A percentile compares a stretch with the other conserved stretches of the same genome.
These are phyloP conservation scores for Scopus umbretta DNA, from an alignment of 2,113 vertebrate species.

Conservation along the genomic window DNA sequence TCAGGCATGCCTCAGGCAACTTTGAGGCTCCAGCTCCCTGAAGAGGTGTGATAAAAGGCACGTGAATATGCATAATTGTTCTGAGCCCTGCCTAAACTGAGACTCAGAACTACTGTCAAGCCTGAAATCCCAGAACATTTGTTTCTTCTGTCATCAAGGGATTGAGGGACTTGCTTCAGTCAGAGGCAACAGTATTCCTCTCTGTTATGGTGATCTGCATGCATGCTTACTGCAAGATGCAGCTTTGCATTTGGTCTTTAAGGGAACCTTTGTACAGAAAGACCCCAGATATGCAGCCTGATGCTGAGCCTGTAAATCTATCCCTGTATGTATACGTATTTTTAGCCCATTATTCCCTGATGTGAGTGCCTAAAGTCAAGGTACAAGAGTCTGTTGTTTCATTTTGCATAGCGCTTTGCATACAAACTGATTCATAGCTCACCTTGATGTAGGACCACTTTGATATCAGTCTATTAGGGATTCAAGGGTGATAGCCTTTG, in stretches of 20 bases:
- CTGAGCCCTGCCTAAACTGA: not conserved
- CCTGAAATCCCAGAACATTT: conserved; percentile 9
- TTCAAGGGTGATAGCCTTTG: not conserved
- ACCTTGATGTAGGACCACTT: not conserved
- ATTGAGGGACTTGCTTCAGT: not conserved
- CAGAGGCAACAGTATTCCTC: not conserved
- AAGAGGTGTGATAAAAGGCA: conserved; percentile 19
- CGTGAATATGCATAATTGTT: conserved; percentile 6
- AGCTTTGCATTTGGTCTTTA: conserved; percentile 3
- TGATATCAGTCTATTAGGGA: not conserved
- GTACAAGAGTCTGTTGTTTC: conserved; percentile 11
- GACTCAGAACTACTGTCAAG: not conserved
- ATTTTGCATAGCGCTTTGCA: conserved; percentile 41
- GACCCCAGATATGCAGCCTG: not conserved
- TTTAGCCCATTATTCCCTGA: conserved; percentile 23
- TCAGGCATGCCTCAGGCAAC: conserved; percentile 23
- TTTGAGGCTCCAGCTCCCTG: conserved; percentile 8
- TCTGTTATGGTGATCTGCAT: not conserved
- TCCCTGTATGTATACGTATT: not conserved
- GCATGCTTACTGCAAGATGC: not conserved
- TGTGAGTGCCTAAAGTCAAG: conserved; percentile 4
- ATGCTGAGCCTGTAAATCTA: conserved; percentile 34
- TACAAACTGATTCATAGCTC: conserved; percentile 3
- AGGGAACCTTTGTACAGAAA: conserved; percentile 11
- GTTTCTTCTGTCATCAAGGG: not conserved